phyloP scores from a whole-genome alignment of 2,888 invertebrate genomes.

The Drosophila pseudotakahashii region DNA sequence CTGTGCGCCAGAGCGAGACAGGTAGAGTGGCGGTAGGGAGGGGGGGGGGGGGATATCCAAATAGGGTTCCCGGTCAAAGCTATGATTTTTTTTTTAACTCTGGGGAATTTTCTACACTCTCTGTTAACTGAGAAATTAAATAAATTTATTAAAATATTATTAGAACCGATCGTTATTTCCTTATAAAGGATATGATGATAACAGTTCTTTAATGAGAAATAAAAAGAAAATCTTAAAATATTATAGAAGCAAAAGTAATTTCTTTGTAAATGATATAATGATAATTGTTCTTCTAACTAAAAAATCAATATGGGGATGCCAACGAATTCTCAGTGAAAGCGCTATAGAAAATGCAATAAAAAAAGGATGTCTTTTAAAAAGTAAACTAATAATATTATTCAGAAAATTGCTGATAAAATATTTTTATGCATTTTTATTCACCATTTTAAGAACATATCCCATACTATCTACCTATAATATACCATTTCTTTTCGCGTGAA shows the following conservation, averaged over 20 bases:
- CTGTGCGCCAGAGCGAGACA: constrained; percentile 4
- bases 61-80: constrained; percentile 19
- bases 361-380: no score
- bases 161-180: not conserved
- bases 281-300: no score
- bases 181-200: not conserved
- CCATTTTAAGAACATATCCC: no score
- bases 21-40: no score
- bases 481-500: no score
- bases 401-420: no score
- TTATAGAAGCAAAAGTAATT: not conserved
- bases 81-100: not conserved
- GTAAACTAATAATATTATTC: no score
- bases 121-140: not conserved
- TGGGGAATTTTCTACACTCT: constrained; percentile 1
- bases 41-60: constrained; percentile 9
- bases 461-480: no score
- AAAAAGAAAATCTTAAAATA: not conserved
- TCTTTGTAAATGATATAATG: not conserved
- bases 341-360: no score
- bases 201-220: not conserved
- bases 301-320: no score
- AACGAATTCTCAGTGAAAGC: no score
- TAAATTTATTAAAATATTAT: not conserved
- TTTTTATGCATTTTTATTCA: no score